Evolutionary conservation across 2,113 vertebrate species (phyloP), one percentile per base, ranked within the genome.

Genomic region (Scophthalmus maximus): DNA sequence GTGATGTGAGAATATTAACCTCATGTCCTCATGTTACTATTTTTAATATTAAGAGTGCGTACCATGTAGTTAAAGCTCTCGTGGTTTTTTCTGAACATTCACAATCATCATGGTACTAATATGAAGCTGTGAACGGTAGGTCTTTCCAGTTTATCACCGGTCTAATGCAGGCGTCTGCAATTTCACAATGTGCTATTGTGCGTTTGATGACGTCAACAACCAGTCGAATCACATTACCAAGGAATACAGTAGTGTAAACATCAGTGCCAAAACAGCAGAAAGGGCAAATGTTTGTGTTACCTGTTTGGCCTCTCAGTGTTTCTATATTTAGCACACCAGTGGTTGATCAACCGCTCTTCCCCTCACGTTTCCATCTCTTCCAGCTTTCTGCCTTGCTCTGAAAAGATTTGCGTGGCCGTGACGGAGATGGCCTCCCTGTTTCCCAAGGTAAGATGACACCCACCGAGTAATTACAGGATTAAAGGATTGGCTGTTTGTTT

Each of bases 381-480:
- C 94, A 99, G 98, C 89, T 99, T 99, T 63, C 93, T 96, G 73
- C 97, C 96, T 1, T 99, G 98, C 89, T 98, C 98, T 6, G 97
- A 98, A 92, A 98, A 96, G 91, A 99, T 99, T 91, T 96, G 97
- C 9, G 61, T 95, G 82, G 98, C 98, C 76, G 98, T 99, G 74
- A 96, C 93, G 0, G 98, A 99, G 90, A 99, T 99, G 98, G 98
- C 98, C 42, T 94, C 95, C 20, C 88, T 99, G 66, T 99, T 99
- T 87, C 96, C 98, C 30, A 99, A 98, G 94, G 98, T 99, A 93
- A 95, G 93, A 27, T 17, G 59, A 61, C 62, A 69, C 73, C 44
- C 7, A 22, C 34, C 53, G 42, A 30, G 46, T 52, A 44, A 51
- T 73, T 18, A 44, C 46, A 27, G 56, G 76, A 49, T 71, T 18